Conservation (phyloP, 1,140 invertebrate genomes). For the Zaprionus nigranus region DNA sequence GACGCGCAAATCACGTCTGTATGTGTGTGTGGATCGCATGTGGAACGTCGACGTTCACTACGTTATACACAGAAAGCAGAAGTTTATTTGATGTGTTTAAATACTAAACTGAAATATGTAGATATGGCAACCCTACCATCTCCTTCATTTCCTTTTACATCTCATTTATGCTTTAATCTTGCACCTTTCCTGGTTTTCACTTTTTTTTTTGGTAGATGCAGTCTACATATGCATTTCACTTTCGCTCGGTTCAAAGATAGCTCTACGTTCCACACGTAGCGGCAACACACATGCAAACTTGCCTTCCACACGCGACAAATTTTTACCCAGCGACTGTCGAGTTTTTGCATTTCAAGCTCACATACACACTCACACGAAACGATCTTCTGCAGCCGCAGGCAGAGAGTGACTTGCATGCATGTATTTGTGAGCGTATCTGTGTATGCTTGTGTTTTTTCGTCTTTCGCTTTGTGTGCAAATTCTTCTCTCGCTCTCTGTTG, state of each 20-base stretch:
- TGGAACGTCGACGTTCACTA: constrained; percentile 67
- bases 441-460: constrained; percentile 69
- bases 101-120: no score
- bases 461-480: constrained; percentile 78
- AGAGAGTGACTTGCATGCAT: constrained; percentile 15
- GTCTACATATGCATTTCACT: constrained; percentile 13
- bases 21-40: constrained; percentile 65
- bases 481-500: constrained; percentile 64
- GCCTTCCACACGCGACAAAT: constrained; percentile 66
- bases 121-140: no score
- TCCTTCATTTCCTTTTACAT: constrained; percentile 1
- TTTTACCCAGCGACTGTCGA: constrained; percentile 38
- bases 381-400: constrained; percentile 61
- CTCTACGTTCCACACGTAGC: constrained; percentile 25
- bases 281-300: constrained; percentile 35
- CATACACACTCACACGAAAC: constrained; percentile 43
- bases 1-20: constrained; percentile 41
- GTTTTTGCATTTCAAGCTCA: constrained; percentile 52
- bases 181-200: constrained; percentile 61
- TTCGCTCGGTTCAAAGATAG: constrained; percentile 38
- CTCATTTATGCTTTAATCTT: constrained; percentile 26
- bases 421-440: constrained; percentile 24
- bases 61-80: not conserved
- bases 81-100: no score
- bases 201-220: constrained; percentile 50